Base-by-base conservation (phyloP, 2,888 invertebrate genomes). In the Ephialtes manifestator region DNA sequence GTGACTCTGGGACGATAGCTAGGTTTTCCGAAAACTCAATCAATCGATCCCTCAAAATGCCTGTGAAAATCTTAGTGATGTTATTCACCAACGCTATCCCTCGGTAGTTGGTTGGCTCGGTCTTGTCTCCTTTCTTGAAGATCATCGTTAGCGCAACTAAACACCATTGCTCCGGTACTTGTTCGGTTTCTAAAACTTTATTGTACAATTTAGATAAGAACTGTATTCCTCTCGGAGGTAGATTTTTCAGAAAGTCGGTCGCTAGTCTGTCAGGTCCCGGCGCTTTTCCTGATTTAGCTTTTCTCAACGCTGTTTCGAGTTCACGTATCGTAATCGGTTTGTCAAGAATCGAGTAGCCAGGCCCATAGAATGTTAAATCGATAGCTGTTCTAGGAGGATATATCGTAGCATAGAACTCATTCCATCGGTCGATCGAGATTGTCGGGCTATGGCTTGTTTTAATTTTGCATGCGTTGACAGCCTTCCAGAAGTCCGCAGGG, bases 1-100 rank as follows among this genome's bases (percentile, higher is more conserved):
- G 70, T 76, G 72, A 83, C 35, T 85, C 72, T 15, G 83, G 85
- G 7, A 87, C 48, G 28, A 87, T 71, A 15, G 68, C 65, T 24
- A 60, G 63, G 3, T 43, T 15, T 43, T 83, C 74, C 13, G 51
- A 43, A 18, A 53, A 51, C n/a, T 31, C 28, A 13, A n/a, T 24
- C 13, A 84, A 43, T 79, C 81, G 81, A 13, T 75, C 74, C 46
- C 67, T 46, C 11, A 84, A 7, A 15, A 86, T 63, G 8, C 72
- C 18, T n/a, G 81, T 81, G 48, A 82, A 84, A 24, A 84, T 43
- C 46, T 86, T 86, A 15, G 81, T 81, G 10, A 79, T 35, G 13
- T 51, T 72, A 43, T 83, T 83, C 13, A 79, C 74, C n/a, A 83
- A 31, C 13, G 81, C 86, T 31, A 86, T 84, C 46, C 84, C 86